Base-by-base conservation (phyloP, 2,888 invertebrate genomes). In the Lycia hirtaria region DNA sequence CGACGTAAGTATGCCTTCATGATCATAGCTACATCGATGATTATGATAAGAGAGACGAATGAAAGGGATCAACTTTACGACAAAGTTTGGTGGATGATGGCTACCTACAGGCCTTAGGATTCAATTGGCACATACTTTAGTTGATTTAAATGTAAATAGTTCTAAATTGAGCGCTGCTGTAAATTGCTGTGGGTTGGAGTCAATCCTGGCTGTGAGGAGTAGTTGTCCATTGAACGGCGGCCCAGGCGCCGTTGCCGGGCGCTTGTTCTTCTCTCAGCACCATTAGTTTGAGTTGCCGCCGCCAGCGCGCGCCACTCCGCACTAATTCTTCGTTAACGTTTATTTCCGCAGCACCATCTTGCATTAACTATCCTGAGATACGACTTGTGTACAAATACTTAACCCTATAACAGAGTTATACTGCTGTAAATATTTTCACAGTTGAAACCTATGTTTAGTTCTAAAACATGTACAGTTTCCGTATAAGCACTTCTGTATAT, bases 1-100 rank as follows among this genome's bases (percentile, higher is more conserved):
- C 81, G 98, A 98, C 95, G 98, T 98, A 96, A 98, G 98, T 98
- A 94, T 93, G 55, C 69, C 72, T 67, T 75, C 48, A 59, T 51
- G 67, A 65, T 52, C 52, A 58, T 59, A 69, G 55, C 67, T 64
- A 69, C 64, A 71, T 68, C 65, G 68, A 74, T 80, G 79, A 30
- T 77, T 79, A 72, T 89, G 85, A 78, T 59, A 79, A 81, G 88
- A 82, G 76, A 68, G 88, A 91, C 69, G 92, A 68, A 80, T 92
- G 92, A 85, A 90, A 83, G 92, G 69, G 90, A 86, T 81, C 79
- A 88, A 89, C 89, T 88, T 85, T 87, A 85, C 76, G 75, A 73
- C 68, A 81, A 87, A 87, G 89, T 92, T 91, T 92, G 87, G 87
- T 91, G 92, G 92, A 92, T 92, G 92, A 92, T 81, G 88, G 92